Conservation (phyloP, 2,113 vertebrate species). For the Shinisaurus crocodilurus region DNA sequence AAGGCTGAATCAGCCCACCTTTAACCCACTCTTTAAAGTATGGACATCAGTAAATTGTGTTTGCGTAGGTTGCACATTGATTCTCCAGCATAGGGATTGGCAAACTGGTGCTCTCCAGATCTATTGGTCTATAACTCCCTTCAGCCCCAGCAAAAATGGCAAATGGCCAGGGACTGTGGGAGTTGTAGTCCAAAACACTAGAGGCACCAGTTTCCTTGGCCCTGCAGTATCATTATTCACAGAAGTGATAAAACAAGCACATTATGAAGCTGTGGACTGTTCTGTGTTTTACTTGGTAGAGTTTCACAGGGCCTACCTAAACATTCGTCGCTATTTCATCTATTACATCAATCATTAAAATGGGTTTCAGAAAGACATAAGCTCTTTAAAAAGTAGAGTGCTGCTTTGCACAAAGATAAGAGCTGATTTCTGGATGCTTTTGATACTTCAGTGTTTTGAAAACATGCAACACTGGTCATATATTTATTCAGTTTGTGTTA, state of each 20-base stretch:
- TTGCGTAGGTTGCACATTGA: neutral
- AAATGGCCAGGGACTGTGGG: no score
- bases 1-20: neutral
- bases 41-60: neutral
- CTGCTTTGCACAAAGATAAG: constrained; percentile 37
- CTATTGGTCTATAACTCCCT: no score
- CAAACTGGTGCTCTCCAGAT: no score
- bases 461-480: constrained; percentile 34
- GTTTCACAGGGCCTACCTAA: constrained; percentile 56
- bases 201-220: no score
- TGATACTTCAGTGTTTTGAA: constrained; percentile 28
- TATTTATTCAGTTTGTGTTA: constrained; percentile 32
- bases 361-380: constrained; percentile 47
- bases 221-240: constrained; percentile 23
- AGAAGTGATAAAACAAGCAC: constrained; percentile 10
- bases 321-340: constrained; percentile 55
- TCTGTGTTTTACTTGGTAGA: constrained; percentile 66
- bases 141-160: no score
- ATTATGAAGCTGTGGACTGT: constrained; percentile 47
- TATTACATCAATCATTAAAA: constrained; percentile 65
- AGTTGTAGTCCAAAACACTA: no score
- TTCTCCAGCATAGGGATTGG: neutral
- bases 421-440: constrained; percentile 34
- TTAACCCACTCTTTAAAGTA: neutral
- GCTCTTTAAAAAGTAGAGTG: constrained; percentile 53